Conservation (phyloP, 2,888 invertebrate species). For the Pecten maximus region DNA sequence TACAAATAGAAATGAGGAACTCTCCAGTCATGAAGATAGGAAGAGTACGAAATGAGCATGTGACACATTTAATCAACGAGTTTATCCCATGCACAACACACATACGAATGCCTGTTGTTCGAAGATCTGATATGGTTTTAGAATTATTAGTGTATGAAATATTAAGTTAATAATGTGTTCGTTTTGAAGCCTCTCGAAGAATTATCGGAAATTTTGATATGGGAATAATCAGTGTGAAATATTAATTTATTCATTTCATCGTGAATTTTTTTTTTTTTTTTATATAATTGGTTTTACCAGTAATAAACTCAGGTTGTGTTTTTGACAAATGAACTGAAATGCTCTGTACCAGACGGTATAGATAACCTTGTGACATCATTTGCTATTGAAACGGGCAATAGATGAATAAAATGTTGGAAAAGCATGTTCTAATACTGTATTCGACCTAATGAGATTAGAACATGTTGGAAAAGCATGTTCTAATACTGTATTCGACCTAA, state of each 20-base stretch:
- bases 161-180: neutral
- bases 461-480: neutral
- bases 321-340: neutral
- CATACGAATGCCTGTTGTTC: neutral
- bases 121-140: neutral
- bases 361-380: neutral
- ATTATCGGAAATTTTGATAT: neutral
- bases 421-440: too few relatives aligned
- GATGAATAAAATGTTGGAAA: neutral
- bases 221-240: neutral
- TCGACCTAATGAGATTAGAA: too few relatives aligned
- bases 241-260: neutral
- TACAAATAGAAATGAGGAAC: too few relatives aligned
- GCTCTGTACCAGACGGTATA: neutral
- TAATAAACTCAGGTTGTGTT: neutral
- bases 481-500: too few relatives aligned
- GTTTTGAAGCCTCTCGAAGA: neutral
- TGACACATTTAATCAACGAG: neutral
- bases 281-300: neutral
- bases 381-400: neutral
- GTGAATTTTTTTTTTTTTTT: neutral
- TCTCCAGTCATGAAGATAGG: neutral
- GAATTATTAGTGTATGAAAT: too few relatives aligned
- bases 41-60: neutral
- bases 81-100: neutral